phyloP scores from a whole-genome alignment of 2,888 invertebrate genomes.

The Carpatolechia fugitivella region DNA sequence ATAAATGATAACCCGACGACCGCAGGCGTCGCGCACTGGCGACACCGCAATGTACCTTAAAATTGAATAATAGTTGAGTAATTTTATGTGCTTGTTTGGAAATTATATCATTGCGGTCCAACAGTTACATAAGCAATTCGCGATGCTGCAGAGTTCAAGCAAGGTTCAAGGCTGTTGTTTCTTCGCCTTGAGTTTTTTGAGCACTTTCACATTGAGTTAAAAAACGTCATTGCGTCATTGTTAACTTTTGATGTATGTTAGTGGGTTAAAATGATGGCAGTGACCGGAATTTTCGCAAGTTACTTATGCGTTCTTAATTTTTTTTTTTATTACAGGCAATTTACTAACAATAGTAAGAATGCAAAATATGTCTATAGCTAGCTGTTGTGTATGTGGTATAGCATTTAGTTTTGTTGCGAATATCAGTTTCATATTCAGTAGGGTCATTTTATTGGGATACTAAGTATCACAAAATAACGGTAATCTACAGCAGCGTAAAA shows the following conservation, averaged over 20 bases:
- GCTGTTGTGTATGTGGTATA: too few relatives aligned
- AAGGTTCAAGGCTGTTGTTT: conserved; percentile 10
- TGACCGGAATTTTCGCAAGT: neutral
- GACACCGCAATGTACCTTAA: conserved; percentile 85
- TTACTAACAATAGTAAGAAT: too few relatives aligned
- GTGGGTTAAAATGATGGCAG: conserved; percentile 6
- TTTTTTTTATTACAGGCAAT: too few relatives aligned
- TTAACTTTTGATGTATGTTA: conserved; percentile 8
- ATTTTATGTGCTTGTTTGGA: too few relatives aligned
- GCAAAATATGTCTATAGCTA: too few relatives aligned
- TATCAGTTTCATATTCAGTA: too few relatives aligned
- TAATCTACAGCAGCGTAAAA: too few relatives aligned
- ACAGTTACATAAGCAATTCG: neutral
- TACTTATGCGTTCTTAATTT: neutral
- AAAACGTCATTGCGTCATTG: neutral
- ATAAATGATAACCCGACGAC: conserved; percentile 85
- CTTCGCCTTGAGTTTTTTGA: neutral
- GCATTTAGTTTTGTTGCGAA: too few relatives aligned
- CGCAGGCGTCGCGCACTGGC: conserved; percentile 85
- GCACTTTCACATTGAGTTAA: conserved; percentile 13
- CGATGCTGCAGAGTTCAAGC: neutral
- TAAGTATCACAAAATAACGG: neutral
- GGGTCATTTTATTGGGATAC: neutral
- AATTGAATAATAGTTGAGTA: conserved; percentile 43
- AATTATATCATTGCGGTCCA: neutral